Conservation (phyloP, 2,113 vertebrate species). For the Corythaeola cristata region DNA sequence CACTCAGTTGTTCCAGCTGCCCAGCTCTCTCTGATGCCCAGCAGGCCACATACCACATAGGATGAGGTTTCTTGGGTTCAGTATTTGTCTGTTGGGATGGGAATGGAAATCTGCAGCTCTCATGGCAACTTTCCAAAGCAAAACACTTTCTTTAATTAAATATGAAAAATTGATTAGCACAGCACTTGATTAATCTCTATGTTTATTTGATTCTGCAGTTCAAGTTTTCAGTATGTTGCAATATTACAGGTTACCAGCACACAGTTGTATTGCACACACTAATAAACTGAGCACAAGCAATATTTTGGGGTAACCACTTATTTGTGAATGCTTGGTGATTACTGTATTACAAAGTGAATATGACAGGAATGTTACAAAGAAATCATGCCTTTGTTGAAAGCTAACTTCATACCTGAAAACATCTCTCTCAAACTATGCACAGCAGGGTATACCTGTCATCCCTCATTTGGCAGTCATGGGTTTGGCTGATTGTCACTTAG, state of each 20-base stretch:
- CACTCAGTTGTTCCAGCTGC: neutral
- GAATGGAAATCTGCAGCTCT: conserved; percentile 15
- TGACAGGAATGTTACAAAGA: conserved; percentile 7
- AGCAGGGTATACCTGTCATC: neutral
- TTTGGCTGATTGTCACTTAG: neutral
- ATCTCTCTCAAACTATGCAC: neutral
- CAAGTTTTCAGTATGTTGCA: neutral
- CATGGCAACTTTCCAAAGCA: neutral
- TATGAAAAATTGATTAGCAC: conserved; percentile 33
- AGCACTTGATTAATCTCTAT: neutral
- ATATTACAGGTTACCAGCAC: neutral
- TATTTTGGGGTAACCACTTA: neutral
- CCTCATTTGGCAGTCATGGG: neutral
- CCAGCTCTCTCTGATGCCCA: neutral
- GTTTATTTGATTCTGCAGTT: neutral
- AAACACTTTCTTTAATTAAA: conserved; percentile 35
- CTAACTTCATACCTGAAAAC: conserved; percentile 4
- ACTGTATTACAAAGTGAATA: neutral
- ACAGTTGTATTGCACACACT: neutral
- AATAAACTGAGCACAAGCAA: neutral
- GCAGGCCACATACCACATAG: accelerated
- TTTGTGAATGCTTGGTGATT: neutral
- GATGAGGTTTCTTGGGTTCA: neutral
- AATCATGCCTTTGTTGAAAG: conserved; percentile 15
- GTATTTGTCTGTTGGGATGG: neutral